phyloP scores from a whole-genome alignment of 2,113 vertebrate species.

The Anhinga anhinga region DNA sequence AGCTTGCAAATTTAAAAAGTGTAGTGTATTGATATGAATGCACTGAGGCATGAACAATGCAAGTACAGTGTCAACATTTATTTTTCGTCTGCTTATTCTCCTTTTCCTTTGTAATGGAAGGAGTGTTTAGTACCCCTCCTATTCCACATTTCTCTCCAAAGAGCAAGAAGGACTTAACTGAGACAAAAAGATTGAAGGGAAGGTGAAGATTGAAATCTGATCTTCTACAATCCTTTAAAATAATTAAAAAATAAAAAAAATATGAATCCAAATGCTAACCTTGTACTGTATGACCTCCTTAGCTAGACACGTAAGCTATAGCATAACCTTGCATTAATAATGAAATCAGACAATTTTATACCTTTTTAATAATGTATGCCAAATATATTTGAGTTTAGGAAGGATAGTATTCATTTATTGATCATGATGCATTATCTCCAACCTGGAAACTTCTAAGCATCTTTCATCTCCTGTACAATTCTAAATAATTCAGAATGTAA shows the following conservation, averaged over 20 bases:
- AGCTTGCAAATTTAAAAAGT: neutral
- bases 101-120: neutral
- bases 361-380: slow-evolving; percentile 76
- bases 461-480: slow-evolving; percentile 70
- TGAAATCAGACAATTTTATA: slow-evolving; percentile 68
- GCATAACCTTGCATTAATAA: slow-evolving; percentile 71
- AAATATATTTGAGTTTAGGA: slow-evolving; percentile 67
- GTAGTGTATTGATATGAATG: accelerated
- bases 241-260: neutral
- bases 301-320: neutral
- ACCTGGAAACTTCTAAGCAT: slow-evolving; percentile 67
- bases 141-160: neutral
- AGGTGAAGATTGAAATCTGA: neutral
- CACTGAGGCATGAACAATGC: accelerated
- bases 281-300: slow-evolving; percentile 10
- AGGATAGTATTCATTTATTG: slow-evolving; percentile 72
- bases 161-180: neutral
- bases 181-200: neutral
- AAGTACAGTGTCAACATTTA: neutral
- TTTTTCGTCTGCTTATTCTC: neutral
- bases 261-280: neutral
- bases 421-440: slow-evolving; percentile 76
- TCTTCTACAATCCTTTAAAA: neutral
- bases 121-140: neutral
- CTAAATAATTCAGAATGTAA: slow-evolving; percentile 79